Conservation (phyloP, 2,113 vertebrate genomes). For the Ophiodon elongatus region DNA sequence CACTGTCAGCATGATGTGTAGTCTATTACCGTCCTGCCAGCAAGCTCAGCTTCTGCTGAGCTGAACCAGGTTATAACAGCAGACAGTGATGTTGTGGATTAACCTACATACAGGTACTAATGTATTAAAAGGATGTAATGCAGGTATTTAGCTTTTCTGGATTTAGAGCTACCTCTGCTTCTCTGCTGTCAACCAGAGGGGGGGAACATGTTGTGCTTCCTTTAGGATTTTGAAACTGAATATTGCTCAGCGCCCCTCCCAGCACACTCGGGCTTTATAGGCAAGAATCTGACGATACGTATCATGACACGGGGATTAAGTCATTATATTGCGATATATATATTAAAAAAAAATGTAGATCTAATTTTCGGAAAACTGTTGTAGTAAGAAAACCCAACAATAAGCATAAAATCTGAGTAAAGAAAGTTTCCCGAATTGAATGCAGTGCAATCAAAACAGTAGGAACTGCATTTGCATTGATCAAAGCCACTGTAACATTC, state of each 20-base stretch:
- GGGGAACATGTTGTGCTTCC: neutral
- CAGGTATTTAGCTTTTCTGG: slow-evolving; percentile 49
- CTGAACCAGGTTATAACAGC: slow-evolving; percentile 8
- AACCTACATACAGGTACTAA: slow-evolving; percentile 33
- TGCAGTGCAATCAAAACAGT: neutral
- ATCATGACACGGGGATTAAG: neutral
- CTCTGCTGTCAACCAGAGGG: slow-evolving; percentile 11
- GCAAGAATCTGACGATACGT: neutral
- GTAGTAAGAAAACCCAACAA: too few species aligned
- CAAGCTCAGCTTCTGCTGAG: slow-evolving; percentile 15
- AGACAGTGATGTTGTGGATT: slow-evolving; percentile 43
- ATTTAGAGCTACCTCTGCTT: slow-evolving; percentile 36
- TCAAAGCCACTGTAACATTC: too few species aligned
- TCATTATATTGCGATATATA: neutral
- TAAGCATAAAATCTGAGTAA: too few species aligned
- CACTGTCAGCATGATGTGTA: slow-evolving; percentile 50
- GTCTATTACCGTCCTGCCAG: slow-evolving; percentile 41
- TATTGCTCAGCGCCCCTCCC: neutral
- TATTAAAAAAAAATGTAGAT: too few species aligned
- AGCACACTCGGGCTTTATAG: neutral
- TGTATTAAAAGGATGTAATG: slow-evolving; percentile 42
- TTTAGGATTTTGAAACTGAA: neutral
- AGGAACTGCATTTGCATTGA: too few species aligned
- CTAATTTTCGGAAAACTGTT: too few species aligned
- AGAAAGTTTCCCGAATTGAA: neutral